Evolutionary conservation across 2,113 vertebrate genomes (phyloP).

Genomic region (Pipra filicauda): DNA sequence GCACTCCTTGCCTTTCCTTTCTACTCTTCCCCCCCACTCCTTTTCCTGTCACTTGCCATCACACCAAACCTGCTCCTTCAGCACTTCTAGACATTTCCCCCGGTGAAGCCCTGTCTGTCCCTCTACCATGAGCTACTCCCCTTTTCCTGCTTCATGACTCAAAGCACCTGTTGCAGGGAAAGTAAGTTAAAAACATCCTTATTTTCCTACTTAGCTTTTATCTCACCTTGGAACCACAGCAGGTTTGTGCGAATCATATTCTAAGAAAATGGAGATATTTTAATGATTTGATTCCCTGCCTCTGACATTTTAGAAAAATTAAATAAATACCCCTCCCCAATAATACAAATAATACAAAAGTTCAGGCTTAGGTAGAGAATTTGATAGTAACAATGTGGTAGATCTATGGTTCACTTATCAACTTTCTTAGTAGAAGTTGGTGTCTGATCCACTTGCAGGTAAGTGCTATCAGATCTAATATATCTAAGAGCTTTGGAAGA

Average conservation of each 20-base stretch:
- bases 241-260: not conserved
- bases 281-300: not conserved
- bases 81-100: not conserved
- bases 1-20: not conserved
- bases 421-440: not conserved
- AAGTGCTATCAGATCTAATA: not conserved
- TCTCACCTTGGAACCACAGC: not conserved
- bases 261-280: not conserved
- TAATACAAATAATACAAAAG: not conserved
- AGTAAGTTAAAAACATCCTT: not conserved
- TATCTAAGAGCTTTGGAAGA: not conserved
- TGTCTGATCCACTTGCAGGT: not conserved
- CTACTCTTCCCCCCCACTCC: accelerated
- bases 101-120: not conserved
- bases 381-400: not conserved
- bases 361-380: not conserved
- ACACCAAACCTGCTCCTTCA: not conserved
- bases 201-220: not conserved
- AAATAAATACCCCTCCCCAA: not conserved
- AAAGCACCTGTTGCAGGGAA: not conserved
- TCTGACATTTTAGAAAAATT: not conserved
- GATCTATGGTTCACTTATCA: not conserved
- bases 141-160: not conserved
- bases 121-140: not conserved
- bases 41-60: not conserved